Percentiles rank a stretch among this genome's conserved stretches.
Conservation (phyloP, 2,888 invertebrate genomes). For the Hybos culiciformis region DNA sequence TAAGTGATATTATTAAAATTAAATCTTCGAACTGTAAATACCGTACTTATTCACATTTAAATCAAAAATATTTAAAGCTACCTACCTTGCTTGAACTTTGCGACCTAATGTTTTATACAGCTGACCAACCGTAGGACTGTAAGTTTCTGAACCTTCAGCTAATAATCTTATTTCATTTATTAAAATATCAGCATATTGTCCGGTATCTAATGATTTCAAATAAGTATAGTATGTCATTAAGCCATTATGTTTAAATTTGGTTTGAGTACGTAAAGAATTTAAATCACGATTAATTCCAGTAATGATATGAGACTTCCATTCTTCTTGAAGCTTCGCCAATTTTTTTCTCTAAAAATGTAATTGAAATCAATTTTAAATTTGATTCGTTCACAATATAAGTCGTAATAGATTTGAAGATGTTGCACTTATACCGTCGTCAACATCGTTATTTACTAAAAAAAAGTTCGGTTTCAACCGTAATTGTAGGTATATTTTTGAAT, state of each 20-base stretch:
- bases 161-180: constrained; percentile 55
- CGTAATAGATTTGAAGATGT: neutral
- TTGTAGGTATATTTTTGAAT: too few relatives aligned
- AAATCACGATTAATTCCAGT: constrained; percentile 58
- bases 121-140: constrained; percentile 52
- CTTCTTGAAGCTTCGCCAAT: constrained; percentile 44
- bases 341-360: constrained; percentile 42
- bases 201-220: constrained; percentile 46
- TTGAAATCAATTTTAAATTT: neutral
- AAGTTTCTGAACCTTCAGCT: constrained; percentile 65
- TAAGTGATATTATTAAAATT: too few relatives aligned
- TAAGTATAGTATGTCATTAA: constrained; percentile 57
- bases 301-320: constrained; percentile 50
- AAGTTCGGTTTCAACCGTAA: too few relatives aligned
- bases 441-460: too few relatives aligned
- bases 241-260: constrained; percentile 39
- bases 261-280: constrained; percentile 46
- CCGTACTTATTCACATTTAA: too few relatives aligned
- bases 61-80: neutral
- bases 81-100: constrained; percentile 44
- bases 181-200: constrained; percentile 47
- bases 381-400: neutral
- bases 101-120: constrained; percentile 54
- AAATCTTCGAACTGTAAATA: too few relatives aligned
- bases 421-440: too few relatives aligned